phyloP scores from a whole-genome alignment of 2,797 vertebrate genomes.

The Galagoides demidoff region DNA sequence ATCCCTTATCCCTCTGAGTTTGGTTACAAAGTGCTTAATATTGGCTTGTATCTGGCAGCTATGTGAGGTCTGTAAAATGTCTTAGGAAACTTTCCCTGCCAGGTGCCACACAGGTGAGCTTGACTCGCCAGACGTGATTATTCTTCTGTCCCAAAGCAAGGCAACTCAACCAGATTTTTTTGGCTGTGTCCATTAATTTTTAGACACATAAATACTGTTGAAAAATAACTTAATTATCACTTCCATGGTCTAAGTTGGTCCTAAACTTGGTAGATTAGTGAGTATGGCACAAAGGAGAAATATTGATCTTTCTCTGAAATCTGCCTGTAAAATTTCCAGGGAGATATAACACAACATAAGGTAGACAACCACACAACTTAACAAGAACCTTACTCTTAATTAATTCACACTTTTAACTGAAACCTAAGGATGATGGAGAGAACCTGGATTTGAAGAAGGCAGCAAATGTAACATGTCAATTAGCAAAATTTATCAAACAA shows the following conservation, averaged over 20 bases:
- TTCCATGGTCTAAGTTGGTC: not conserved
- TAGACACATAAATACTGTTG: not conserved
- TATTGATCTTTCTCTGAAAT: not conserved
- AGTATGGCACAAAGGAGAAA: not conserved
- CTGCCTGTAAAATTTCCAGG: not conserved
- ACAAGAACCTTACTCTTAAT: not conserved
- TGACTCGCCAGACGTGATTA: not conserved
- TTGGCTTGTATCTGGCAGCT: not conserved
- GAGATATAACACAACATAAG: not conserved
- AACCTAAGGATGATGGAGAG: not conserved
- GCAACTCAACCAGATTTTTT: not conserved
- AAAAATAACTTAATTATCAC: not conserved
- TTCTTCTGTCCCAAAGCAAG: not conserved
- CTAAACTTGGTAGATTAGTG: not conserved
- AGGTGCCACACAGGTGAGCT: not conserved
- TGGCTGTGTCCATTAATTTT: not conserved
- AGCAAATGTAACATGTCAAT: not conserved
- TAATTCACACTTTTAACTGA: not conserved
- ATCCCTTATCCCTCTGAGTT: not conserved
- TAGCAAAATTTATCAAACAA: constrained; percentile 24
- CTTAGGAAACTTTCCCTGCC: not conserved
- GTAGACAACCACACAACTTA: not conserved
- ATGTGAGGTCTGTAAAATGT: not conserved
- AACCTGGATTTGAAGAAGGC: not conserved
- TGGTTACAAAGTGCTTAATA: not conserved